These are phyloP conservation scores for Danaus melanippus DNA, from an alignment of 1,140 invertebrate species.

Conservation along the genomic window DNA sequence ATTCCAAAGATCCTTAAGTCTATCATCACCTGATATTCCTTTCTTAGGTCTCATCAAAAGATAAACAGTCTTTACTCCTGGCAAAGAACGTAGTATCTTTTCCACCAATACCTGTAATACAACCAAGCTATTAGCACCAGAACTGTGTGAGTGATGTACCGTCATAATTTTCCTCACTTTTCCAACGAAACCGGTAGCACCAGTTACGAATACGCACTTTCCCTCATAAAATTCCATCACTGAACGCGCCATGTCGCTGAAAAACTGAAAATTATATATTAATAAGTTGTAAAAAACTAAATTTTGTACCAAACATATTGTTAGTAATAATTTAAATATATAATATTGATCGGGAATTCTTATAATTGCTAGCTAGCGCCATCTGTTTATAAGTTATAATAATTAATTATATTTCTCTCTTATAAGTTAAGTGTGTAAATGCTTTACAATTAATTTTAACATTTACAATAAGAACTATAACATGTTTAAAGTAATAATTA, in stretches of 20 bases:
- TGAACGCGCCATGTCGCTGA: conserved; percentile 30
- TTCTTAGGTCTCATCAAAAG: conserved; percentile 86
- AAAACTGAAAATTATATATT: no score
- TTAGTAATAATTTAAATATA: no score
- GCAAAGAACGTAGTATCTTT: conserved; percentile 84
- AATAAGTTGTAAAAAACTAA: no score
- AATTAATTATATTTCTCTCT: no score
- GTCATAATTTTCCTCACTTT: conserved; percentile 66
- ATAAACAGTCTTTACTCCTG: conserved; percentile 82
- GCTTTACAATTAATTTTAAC: no score
- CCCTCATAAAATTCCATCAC: conserved; percentile 74
- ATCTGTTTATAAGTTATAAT: no score
- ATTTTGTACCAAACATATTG: no score
- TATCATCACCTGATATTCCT: conserved; percentile 77
- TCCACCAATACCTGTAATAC: conserved; percentile 83
- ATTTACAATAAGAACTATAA: no score
- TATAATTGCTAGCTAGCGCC: no score
- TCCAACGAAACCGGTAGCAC: conserved; percentile 82
- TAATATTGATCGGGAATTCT: no score
- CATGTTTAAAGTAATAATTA: no score
- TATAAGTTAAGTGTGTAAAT: no score
- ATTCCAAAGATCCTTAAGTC: conserved; percentile 74
- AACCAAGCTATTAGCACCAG: not conserved
- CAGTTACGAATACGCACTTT: conserved; percentile 73
- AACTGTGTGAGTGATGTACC: not conserved